phyloP scores from a whole-genome alignment of 2,113 vertebrate species.

The Shinisaurus crocodilurus region DNA sequence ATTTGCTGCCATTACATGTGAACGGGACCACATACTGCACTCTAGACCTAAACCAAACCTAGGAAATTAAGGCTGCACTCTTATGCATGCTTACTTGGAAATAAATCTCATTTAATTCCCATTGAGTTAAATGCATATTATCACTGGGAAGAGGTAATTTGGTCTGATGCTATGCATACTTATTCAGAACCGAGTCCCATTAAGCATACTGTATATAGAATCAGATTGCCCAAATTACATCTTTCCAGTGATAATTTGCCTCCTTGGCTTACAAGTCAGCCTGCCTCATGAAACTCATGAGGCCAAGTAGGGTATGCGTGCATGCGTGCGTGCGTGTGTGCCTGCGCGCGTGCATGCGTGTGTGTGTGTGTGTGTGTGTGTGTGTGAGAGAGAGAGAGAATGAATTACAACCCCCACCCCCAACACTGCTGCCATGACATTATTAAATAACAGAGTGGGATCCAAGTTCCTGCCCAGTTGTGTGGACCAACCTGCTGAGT shows the following conservation, averaged over 20 bases:
- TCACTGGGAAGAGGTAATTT: too few relatives aligned
- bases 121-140: too few relatives aligned
- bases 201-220: not conserved
- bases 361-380: not conserved
- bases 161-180: not conserved
- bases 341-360: too few relatives aligned
- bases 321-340: too few relatives aligned
- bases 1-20: too few relatives aligned
- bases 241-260: not conserved
- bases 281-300: not conserved
- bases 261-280: not conserved
- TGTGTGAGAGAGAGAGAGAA: too few relatives aligned
- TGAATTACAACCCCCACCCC: too few relatives aligned
- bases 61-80: not conserved
- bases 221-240: not conserved
- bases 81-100: not conserved
- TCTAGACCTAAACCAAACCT: not conserved
- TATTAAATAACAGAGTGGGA: not conserved
- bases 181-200: not conserved
- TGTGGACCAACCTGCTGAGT: slow-evolving; percentile 88
- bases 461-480: accelerated
- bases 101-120: too few relatives aligned
- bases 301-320: not conserved
- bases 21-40: not conserved
- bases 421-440: not conserved